These are phyloP conservation scores for Mola mola DNA, from an alignment of 2,113 vertebrate species.

Conservation along the genomic window DNA sequence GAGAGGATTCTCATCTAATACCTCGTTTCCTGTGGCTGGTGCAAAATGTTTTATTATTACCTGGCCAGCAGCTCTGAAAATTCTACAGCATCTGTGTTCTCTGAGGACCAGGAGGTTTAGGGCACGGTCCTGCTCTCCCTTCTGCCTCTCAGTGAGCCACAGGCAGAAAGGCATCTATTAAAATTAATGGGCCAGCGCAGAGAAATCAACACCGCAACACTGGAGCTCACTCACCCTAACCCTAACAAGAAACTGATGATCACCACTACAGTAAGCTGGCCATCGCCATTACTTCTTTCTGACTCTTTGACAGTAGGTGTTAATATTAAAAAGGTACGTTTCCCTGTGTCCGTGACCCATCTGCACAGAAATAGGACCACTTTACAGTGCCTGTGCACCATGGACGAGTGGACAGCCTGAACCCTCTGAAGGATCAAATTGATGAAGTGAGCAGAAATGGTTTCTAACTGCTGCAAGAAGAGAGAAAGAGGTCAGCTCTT, in stretches of 20 bases:
- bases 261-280: conserved; percentile 50
- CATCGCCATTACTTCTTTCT: conserved; percentile 24
- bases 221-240: conserved; percentile 49
- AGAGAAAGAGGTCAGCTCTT: conserved; percentile 44
- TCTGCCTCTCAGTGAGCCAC: conserved; percentile 41
- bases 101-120: conserved; percentile 24
- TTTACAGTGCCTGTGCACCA: conserved; percentile 34
- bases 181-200: conserved; percentile 70
- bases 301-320: conserved; percentile 56
- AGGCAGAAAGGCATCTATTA: conserved; percentile 71
- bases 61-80: conserved; percentile 46
- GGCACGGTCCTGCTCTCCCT: conserved; percentile 19
- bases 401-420: conserved; percentile 18
- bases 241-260: conserved; percentile 59
- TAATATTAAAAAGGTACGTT: conserved; percentile 65
- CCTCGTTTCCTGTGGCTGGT: conserved; percentile 37
- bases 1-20: conserved; percentile 25
- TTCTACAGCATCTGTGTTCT: conserved; percentile 24
- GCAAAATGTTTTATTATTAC: conserved; percentile 60
- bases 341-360: conserved; percentile 53
- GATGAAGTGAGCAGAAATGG: conserved; percentile 19
- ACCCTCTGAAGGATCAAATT: neutral
- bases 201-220: conserved; percentile 57
- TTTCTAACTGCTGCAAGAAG: conserved; percentile 7
- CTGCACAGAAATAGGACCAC: conserved; percentile 45